A percentile compares a stretch with the other conserved stretches of the same genome.
These are phyloP conservation scores for Dasyornis broadbenti DNA, from an alignment of 2,113 vertebrate genomes.

Conservation along the genomic window DNA sequence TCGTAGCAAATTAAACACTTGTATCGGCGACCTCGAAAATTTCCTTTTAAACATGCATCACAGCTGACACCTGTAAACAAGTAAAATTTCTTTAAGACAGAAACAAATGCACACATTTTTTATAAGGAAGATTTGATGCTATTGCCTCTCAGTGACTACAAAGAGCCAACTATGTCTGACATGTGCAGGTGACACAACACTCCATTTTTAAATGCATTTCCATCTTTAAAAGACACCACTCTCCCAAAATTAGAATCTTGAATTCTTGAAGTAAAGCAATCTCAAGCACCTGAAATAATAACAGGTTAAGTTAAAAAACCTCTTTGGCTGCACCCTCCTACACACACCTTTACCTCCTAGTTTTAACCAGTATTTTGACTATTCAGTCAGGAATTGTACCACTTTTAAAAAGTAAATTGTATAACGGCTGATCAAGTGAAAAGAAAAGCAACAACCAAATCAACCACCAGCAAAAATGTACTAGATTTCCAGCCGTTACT, in stretches of 20 bases:
- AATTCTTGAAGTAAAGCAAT: not conserved
- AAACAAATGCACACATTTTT: not conserved
- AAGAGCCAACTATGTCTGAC: not conserved
- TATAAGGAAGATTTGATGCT: not conserved
- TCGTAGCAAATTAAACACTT: slow-evolving; percentile 99
- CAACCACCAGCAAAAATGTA: not conserved
- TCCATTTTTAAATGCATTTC: not conserved
- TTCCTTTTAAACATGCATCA: slow-evolving; percentile 99
- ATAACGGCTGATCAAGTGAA: rapidly evolving
- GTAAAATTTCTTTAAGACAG: slow-evolving; percentile 34
- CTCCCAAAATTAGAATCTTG: not conserved
- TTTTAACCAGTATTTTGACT: not conserved
- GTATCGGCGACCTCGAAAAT: slow-evolving; percentile 95
- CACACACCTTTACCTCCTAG: not conserved
- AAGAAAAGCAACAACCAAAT: not conserved
- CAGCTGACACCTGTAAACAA: slow-evolving; percentile 95
- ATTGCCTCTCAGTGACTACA: not conserved
- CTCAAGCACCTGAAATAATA: not conserved
- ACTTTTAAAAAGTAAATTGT: not conserved
- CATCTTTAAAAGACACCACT: not conserved
- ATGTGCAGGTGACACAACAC: not conserved
- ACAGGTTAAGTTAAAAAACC: not conserved
- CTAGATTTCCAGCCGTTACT: not conserved
- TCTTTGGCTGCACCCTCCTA: rapidly evolving
- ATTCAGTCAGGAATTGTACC: not conserved